Conservation (phyloP, 2,888 invertebrate species). For the Epinotia bilunana region DNA sequence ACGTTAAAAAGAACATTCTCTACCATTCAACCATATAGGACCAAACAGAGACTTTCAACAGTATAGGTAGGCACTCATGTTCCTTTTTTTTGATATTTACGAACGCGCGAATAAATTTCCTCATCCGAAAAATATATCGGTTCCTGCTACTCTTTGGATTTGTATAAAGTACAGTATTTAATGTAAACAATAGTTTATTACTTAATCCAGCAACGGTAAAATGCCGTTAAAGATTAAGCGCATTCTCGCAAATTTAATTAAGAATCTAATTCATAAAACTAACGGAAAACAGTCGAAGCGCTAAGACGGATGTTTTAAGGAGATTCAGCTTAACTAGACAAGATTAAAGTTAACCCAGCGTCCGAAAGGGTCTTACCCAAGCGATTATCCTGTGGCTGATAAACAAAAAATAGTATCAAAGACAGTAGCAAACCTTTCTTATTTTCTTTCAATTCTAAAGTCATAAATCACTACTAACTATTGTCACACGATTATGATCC, state of each 20-base stretch:
- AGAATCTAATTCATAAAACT: constrained; percentile 30
- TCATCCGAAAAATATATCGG: background rate
- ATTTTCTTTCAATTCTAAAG: constrained; percentile 37
- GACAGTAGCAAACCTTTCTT: constrained; percentile 42
- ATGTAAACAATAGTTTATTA: background rate
- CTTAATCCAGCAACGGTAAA: constrained; percentile 28
- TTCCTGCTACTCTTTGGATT: background rate
- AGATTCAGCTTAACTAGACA: constrained; percentile 35
- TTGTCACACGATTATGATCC: constrained; percentile 34
- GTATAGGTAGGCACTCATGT: no score
- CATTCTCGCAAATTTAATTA: constrained; percentile 39
- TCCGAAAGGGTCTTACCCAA: constrained; percentile 41
- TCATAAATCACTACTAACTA: constrained; percentile 39
- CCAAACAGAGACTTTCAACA: no score
- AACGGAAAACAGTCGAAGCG: constrained; percentile 7
- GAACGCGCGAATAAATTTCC: background rate
- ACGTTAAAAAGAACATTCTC: no score
- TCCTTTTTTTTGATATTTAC: no score
- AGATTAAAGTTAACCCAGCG: constrained; percentile 38
- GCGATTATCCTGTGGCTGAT: constrained; percentile 30
- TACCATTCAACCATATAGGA: no score
- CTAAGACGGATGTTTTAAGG: constrained; percentile 37
- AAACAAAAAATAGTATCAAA: constrained; percentile 40
- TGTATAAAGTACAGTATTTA: background rate
- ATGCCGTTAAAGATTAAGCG: constrained; percentile 35